These are phyloP conservation scores for Corythucha ciliata DNA, from an alignment of 2,888 invertebrate species.

Conservation along the genomic window DNA sequence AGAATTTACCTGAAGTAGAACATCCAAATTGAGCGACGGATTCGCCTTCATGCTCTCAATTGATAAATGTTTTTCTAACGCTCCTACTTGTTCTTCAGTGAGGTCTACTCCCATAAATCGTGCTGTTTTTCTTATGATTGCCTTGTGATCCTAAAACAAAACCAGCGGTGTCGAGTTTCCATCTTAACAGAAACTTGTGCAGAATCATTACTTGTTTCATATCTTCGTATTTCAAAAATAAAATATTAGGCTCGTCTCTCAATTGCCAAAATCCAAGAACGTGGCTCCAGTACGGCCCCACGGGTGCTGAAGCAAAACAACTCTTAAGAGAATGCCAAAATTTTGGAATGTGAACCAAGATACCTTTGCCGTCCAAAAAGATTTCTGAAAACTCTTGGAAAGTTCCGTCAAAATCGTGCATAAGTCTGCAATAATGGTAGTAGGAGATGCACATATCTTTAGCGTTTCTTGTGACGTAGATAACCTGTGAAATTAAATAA, in stretches of 20 bases:
- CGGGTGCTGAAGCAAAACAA: conserved; percentile 35
- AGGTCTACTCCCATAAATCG: conserved; percentile 58
- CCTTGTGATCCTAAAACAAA: conserved; percentile 51
- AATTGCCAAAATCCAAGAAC: conserved; percentile 51
- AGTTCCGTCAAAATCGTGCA: conserved; percentile 50
- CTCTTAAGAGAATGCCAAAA: not conserved
- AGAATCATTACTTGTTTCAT: conserved; percentile 50
- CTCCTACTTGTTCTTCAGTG: conserved; percentile 55
- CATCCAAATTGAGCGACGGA: conserved; percentile 63
- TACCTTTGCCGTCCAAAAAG: conserved; percentile 57
- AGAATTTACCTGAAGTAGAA: conserved; percentile 41
- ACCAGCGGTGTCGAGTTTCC: not conserved
- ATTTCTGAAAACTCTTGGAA: conserved; percentile 69
- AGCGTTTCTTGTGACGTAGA: conserved; percentile 81
- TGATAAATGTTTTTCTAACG: conserved; percentile 63
- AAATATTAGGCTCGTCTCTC: conserved; percentile 58
- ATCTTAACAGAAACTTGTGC: not conserved
- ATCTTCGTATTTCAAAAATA: conserved; percentile 74
- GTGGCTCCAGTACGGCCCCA: conserved; percentile 54
- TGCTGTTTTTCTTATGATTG: conserved; percentile 59
- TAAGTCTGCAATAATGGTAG: conserved; percentile 67
- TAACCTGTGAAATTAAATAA: conserved; percentile 49
- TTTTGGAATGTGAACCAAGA: not conserved
- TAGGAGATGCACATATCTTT: conserved; percentile 85
- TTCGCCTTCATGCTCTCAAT: conserved; percentile 76